Evolutionary conservation across 2,888 invertebrate genomes (phyloP).

Genomic region (Drosophila prostipennis): DNA sequence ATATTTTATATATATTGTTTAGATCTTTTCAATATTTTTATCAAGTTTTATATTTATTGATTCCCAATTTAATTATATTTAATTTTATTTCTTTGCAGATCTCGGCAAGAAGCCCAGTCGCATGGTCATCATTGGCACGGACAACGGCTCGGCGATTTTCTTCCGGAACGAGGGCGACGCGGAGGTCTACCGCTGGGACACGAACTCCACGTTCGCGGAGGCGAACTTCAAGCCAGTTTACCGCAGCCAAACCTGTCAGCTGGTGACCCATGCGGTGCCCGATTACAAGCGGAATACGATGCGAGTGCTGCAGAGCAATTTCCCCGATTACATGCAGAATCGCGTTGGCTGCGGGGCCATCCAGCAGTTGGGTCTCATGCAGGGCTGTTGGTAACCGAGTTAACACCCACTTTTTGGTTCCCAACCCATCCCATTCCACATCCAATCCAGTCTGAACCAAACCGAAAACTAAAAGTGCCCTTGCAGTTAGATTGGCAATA

Average conservation of each 20-base stretch:
- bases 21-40: too few relatives aligned
- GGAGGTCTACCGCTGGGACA: conserved; percentile 87
- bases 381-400: conserved; percentile 79
- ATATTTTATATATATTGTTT: too few relatives aligned
- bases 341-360: conserved; percentile 87
- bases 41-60: too few relatives aligned
- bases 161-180: conserved; percentile 87
- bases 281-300: conserved; percentile 86
- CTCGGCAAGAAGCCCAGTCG: conserved; percentile 86
- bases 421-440: conserved; percentile 18
- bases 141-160: conserved; percentile 86
- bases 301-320: conserved; percentile 87
- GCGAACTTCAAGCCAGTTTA: conserved; percentile 86
- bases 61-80: not conserved
- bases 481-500: conserved; percentile 54
- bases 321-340: conserved; percentile 87
- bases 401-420: not conserved
- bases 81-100: conserved; percentile 73
- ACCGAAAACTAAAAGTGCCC: conserved; percentile 21
- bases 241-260: conserved; percentile 85
- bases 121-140: conserved; percentile 87
- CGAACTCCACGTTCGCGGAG: conserved; percentile 83
- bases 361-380: conserved; percentile 85
- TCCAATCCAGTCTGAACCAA: conserved; percentile 3
- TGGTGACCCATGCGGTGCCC: conserved; percentile 87